Evolutionary conservation across 2,113 vertebrate species (phyloP).

Genomic region (Thunnus maccoyii): DNA sequence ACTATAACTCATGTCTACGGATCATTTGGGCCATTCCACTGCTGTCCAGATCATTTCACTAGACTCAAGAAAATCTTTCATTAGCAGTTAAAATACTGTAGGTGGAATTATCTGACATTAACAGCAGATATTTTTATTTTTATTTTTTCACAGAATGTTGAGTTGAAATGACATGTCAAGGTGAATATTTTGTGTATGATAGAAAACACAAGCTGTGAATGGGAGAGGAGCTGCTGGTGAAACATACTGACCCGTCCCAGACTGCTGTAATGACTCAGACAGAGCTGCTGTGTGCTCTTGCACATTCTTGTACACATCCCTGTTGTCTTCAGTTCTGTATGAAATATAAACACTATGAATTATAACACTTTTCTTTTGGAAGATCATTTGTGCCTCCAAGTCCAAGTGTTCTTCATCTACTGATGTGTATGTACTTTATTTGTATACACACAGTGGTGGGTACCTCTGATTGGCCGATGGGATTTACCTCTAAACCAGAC

Average conservation of each 20-base stretch:
- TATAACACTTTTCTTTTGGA: constrained; percentile 18
- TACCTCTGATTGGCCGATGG: neutral
- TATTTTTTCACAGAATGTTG: neutral
- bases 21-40: too few relatives aligned
- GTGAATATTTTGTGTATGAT: neutral
- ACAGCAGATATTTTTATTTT: neutral
- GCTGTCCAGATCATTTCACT: neutral
- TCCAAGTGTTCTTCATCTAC: neutral
- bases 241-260: neutral
- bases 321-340: constrained; percentile 85
- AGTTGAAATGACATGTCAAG: neutral
- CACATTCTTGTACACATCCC: constrained; percentile 83
- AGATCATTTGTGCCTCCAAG: constrained; percentile 2
- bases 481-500: neutral
- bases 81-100: neutral
- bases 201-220: constrained; percentile 30
- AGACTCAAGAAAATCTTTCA: neutral
- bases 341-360: constrained; percentile 78
- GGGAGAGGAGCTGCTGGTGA: constrained; percentile 39
- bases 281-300: constrained; percentile 80
- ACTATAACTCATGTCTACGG: neutral
- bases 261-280: constrained; percentile 85
- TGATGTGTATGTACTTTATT: neutral
- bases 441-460: neutral
- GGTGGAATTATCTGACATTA: neutral